Conservation (phyloP, 2,113 vertebrate species). For the Plecturocebus donacophilus region DNA sequence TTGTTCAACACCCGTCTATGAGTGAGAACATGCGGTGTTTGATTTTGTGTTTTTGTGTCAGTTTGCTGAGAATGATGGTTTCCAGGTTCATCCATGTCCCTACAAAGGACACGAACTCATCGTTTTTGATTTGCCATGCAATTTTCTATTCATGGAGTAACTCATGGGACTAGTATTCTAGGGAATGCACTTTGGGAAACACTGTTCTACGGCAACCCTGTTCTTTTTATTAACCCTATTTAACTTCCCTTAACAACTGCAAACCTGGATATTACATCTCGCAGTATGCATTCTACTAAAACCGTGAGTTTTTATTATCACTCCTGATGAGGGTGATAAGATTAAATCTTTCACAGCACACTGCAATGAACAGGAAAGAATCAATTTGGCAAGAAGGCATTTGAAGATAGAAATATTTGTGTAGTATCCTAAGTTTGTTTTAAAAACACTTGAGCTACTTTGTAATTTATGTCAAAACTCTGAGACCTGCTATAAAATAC, state of each 20-base stretch:
- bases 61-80: too few relatives aligned
- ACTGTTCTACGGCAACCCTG: rapidly evolving
- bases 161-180: rapidly evolving
- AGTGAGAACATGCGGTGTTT: too few relatives aligned
- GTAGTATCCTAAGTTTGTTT: neutral
- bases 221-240: neutral
- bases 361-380: neutral
- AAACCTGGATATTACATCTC: neutral
- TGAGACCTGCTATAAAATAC: too few relatives aligned
- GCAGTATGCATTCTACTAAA: neutral
- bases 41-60: too few relatives aligned
- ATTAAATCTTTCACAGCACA: rapidly evolving
- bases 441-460: neutral
- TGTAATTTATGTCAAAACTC: neutral
- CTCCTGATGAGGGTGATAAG: rapidly evolving
- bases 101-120: too few relatives aligned
- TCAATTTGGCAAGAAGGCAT: neutral
- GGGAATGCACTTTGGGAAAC: neutral
- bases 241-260: neutral
- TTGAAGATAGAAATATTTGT: rapidly evolving
- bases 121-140: neutral
- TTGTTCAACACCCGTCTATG: too few relatives aligned
- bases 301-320: neutral
- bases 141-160: neutral
- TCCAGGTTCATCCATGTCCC: too few relatives aligned